Base-by-base conservation (phyloP, 2,113 vertebrate genomes). In the Sialia sialis region DNA sequence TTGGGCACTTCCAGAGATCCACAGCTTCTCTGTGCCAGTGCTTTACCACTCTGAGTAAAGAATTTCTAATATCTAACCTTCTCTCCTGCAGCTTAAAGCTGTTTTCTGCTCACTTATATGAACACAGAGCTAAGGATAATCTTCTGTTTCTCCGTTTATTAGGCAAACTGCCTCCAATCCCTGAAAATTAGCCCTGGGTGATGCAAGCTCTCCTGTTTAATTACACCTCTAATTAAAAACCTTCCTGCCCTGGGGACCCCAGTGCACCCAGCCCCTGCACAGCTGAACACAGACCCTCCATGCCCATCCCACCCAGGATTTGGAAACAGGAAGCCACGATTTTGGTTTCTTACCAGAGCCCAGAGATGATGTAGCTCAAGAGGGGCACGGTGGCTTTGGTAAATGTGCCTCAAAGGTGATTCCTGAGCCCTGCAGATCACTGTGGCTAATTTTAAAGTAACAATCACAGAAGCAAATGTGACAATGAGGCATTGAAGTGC, bases 271-370 rank as follows among this genome's bases (percentile, higher is more conserved):
- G 60, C 32, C 58, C 6, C 3, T 6, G 3, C 73, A 2, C 20
- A 21, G 56, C 63, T 9, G 14, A 12, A 13, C n/a, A 0, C 34
- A 9, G 43, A 49, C 20, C 43, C 77, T 29, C 34, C n/a, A 0
- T 2, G 16, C 21, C 27, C 6, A 46, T 21, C 26, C n/a, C 64
- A 36, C 2, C 0, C 5, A 4, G 36, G 8, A 4, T 26, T 6
- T 4, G 22, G 56, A 27, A 77, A 39, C 11, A 38, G 20, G 25
- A 56, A 64, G 10, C 12, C 51, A 43, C 4, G 2, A 4, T 20
- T n/a, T 4, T 7, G 3, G 22, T 52, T 30, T 41, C 38, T 41
- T 30, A 11, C 21, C 19, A 23, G 18, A 89, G 10, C 60, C 36
- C 62, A 55, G 56, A 26, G 43, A 32, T 13, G 2, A 27, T 5